Conservation (phyloP, 2,113 vertebrate genomes). For the Lasiurus cinereus region DNA sequence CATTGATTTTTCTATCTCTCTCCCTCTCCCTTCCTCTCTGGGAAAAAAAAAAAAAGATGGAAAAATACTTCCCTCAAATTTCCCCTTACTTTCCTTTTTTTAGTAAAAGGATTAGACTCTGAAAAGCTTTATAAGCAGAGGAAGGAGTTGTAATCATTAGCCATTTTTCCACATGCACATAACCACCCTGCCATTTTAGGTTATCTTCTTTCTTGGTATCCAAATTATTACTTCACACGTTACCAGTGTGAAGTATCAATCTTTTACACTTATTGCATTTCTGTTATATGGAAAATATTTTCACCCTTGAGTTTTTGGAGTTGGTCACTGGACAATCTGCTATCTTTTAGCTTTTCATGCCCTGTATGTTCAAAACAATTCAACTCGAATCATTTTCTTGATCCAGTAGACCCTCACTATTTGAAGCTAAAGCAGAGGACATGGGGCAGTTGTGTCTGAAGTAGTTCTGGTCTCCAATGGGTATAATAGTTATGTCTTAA, state of each 20-base stretch:
- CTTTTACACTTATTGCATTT: neutral
- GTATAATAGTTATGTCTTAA: slow-evolving; percentile 30
- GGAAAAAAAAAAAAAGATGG: too few species aligned
- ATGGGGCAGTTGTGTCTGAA: neutral
- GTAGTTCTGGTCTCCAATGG: slow-evolving; percentile 14
- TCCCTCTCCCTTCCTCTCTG: too few species aligned
- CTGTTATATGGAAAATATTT: slow-evolving; percentile 14
- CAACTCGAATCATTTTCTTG: neutral
- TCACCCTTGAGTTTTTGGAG: slow-evolving; percentile 40
- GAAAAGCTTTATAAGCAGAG: slow-evolving; percentile 9
- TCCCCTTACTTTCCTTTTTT: neutral
- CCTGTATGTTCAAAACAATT: slow-evolving; percentile 36
- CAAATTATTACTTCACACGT: slow-evolving; percentile 10
- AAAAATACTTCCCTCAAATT: neutral
- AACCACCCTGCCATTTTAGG: neutral
- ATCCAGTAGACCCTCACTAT: neutral
- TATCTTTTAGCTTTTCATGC: neutral
- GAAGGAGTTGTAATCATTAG: neutral
- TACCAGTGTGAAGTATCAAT: neutral
- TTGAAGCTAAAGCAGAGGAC: neutral
- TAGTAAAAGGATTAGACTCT: slow-evolving; percentile 41
- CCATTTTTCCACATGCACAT: neutral
- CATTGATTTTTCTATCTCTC: too few species aligned
- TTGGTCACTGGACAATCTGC: neutral
- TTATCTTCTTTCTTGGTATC: slow-evolving; percentile 4